Evolutionary conservation across 1,140 invertebrate species (phyloP).

Genomic region (Polypedilum pembai): DNA sequence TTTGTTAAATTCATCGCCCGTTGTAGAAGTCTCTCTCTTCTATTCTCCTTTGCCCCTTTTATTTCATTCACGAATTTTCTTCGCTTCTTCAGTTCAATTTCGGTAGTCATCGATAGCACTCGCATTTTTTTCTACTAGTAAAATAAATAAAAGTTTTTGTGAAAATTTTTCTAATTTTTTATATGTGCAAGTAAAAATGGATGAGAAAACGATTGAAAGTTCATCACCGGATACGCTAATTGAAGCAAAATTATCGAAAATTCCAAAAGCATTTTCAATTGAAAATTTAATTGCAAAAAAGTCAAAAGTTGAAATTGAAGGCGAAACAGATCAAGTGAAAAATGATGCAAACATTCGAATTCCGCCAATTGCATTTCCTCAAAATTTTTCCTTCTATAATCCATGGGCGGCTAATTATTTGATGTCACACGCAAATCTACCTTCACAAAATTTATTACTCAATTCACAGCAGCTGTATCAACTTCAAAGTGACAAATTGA

Average conservation of each 20-base stretch:
- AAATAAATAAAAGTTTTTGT: background rate
- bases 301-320: conserved; percentile 32
- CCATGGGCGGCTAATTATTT: conserved; percentile 37
- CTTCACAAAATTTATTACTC: conserved; percentile 9
- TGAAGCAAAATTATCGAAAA: conserved; percentile 34
- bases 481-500: conserved; percentile 24
- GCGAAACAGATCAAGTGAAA: background rate
- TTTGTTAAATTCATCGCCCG: conserved; percentile 11
- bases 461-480: conserved; percentile 16
- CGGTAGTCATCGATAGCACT: conserved; percentile 1
- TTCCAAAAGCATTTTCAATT: conserved; percentile 41
- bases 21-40: conserved; percentile 3
- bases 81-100: conserved; percentile 21
- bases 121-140: background rate
- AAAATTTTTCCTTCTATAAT: conserved; percentile 41
- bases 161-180: background rate
- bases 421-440: background rate
- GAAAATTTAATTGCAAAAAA: conserved; percentile 41
- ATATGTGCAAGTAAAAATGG: background rate
- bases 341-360: background rate
- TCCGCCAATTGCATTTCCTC: conserved; percentile 35
- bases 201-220: background rate
- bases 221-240: conserved; percentile 15
- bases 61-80: background rate
- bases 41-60: background rate